Evolutionary conservation across 1,140 invertebrate genomes (phyloP), one percentile per base, ranked within the genome.

Genomic region (Monomorium pharaonis): DNA sequence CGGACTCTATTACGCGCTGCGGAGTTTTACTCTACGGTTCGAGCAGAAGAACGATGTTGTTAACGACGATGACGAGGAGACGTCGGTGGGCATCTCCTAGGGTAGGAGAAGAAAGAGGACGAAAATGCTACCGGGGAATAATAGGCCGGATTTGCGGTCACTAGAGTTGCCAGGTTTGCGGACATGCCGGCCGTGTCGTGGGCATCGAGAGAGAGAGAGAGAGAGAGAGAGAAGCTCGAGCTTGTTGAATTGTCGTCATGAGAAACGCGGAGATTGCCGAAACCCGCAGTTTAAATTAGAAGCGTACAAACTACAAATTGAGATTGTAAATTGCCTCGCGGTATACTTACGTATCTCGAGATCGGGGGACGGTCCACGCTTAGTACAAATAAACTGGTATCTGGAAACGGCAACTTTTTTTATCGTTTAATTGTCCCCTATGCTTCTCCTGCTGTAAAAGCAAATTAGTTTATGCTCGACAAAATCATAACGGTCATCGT

Each of bases 261-360:
- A 94, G 93, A 94, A 94, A 92, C 91, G 91, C 88, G 86, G 90
- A 91, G 89, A 93, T 94, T 93, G 92, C 92, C 93, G 87, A 94
- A 94, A 93, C 92, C 93, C 93, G 86, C 92, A 94, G 92, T 92
- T 94, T 91, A 92, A 94, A 94, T 94, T 94, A 93, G 93, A 93
- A 93, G 90, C 90, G 89, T 91, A 92, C 89, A 92, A 91, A 91
- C 83, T 91, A 67, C 91, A 92, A 92, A 94, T 93, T 93, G 92
- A 92, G 86, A 81, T 87, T 78, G 92, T 84, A 94, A 94, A 94
- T 94, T 94, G 91, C 92, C 86, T 92, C 89, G 90, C 87, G 89
- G 91, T 90, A 86, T 90, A 88, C 84, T 88, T 89, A 88, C 62
- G 74, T 54, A 33, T 21, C 69, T 77, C 76, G 80, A 67, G 80